Evolutionary conservation across 2,113 vertebrate species (phyloP), one percentile per base, ranked within the genome.

Genomic region (Eonycteris spelaea): DNA sequence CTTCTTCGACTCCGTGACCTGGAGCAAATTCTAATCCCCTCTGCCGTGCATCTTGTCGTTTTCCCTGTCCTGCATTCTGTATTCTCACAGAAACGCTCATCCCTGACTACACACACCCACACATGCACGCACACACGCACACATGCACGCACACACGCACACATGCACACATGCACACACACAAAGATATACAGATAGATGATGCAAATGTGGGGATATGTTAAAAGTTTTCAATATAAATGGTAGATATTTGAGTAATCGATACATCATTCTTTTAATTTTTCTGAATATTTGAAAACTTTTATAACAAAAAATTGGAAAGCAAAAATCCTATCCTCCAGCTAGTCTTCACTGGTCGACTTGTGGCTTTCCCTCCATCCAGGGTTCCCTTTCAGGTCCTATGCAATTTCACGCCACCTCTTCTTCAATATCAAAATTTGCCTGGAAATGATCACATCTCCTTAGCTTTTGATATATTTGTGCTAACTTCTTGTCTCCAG

Each of bases 221-320:
- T 55, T 73, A 15, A 73, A 48, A 78, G 13, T 4, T 7, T 85
- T 61, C 4, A 14, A 51, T 30, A 15, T 51, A 87, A 68, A 65
- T 87, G 12, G 11, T 57, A 67, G 15, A 9, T 35, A 28, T 75
- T 22, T 9, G 26, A 21, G 48, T 48, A 53, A 75, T 24, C 10
- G 35, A 5, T 35, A 51, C 15, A 82, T 12, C 26, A 10, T 70
- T 26, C 26, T 92, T 83, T 70, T 33, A 57, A 53, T 77, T 91
- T 80, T 85, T 84, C 16, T 82, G 38, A 84, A 59, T 67, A 11
- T 51, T 67, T 85, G 21, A 63, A 83, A 55, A 22, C 33, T 51
- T 53, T 90, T 2, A 43, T 48, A 67, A 43, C 68, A 67, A 87
- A 92, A 78, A 35, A 5, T 90, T 79, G 35, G 43, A 30, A 84